Evolutionary conservation across 1,140 invertebrate genomes (phyloP), one percentile per base, ranked within the genome.

Genomic region (Cherax quadricarinatus): DNA sequence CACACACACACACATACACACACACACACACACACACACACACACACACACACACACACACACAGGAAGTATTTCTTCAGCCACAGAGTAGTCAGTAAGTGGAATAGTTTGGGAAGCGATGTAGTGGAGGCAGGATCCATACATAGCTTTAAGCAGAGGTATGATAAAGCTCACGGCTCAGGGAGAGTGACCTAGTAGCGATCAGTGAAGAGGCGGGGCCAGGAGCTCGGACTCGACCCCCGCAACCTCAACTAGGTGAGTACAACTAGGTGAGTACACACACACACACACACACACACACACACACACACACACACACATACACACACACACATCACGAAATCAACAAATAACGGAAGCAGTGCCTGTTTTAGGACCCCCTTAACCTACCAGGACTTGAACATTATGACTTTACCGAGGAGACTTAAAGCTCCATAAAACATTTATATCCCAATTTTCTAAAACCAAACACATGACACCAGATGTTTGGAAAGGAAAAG

Each of bases 261-360:
- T 18, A 18, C 18, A 66, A 10, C 12, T 16, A 66, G 12, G 18
- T 16, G 18, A 10, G 0, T 12, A 84, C 60, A 21, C 30, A 84
- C 30, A 84, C 60, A 84, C 30, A 84, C 60, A 84, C 60, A 84
- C n/a, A 41, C 60, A 84, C 60, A 84, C 30, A 84, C 53, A 84
- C 53, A 84, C 53, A 84, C 18, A 84, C 53, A 84, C 82, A 84
- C 53, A 84, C 53, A 84, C 53, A 84, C 49, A 85, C 49, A 66
- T 18, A 66, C 60, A 53, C 18, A 30, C 60, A 24, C 30, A 66
- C 49, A 66, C 49, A 0, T 66, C 57, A 86, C 83, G 62, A 66
- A 86, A 86, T 41, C 83, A 70, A 62, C 41, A 86, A 86, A 66
- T 70, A 86, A 86, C 83, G 57, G 62, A 62, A 86, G 57, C 83